Evolutionary conservation across 2,888 invertebrate genomes (phyloP).

Genomic region (Drosophila birchii): DNA sequence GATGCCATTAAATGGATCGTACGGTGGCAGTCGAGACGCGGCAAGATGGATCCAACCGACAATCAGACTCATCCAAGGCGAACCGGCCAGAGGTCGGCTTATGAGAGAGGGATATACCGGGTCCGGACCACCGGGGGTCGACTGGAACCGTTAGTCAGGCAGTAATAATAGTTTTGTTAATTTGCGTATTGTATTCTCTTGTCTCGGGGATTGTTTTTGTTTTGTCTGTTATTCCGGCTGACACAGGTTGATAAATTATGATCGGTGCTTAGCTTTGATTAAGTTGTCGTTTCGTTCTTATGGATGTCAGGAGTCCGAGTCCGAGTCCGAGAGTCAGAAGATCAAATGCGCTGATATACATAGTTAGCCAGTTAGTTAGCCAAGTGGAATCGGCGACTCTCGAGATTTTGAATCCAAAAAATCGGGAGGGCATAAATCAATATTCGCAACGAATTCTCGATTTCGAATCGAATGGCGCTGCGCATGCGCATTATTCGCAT

Average conservation of each 20-base stretch:
- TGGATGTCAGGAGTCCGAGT: conserved; percentile 29
- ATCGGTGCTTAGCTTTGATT: conserved; percentile 61
- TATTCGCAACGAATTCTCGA: conserved; percentile 45
- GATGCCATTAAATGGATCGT: conserved; percentile 63
- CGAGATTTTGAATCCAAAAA: conserved; percentile 3
- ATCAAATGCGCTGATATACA: conserved; percentile 60
- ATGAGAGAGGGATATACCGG: conserved; percentile 12
- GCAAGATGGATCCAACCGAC: conserved; percentile 1
- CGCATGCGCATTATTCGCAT: conserved; percentile 20
- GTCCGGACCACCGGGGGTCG: conserved; percentile 42
- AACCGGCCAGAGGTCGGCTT: conserved; percentile 59
- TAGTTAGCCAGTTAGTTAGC: conserved; percentile 31
- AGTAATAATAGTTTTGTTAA: conserved; percentile 72
- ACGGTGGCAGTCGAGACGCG: conserved; percentile 53
- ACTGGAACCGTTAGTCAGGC: conserved; percentile 68
- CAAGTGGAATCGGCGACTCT: neutral
- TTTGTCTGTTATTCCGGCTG: conserved; percentile 59
- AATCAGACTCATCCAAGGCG: conserved; percentile 55
- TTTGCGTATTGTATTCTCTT: conserved; percentile 64
- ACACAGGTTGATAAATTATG: conserved; percentile 68
- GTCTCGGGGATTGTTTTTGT: conserved; percentile 41
- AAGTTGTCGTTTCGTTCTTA: conserved; percentile 60
- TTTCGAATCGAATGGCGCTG: conserved; percentile 25
- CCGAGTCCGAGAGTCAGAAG: neutral
- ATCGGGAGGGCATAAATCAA: conserved; percentile 62